Base-by-base conservation (phyloP, 2,113 vertebrate genomes). In the Neotoma lepida region DNA sequence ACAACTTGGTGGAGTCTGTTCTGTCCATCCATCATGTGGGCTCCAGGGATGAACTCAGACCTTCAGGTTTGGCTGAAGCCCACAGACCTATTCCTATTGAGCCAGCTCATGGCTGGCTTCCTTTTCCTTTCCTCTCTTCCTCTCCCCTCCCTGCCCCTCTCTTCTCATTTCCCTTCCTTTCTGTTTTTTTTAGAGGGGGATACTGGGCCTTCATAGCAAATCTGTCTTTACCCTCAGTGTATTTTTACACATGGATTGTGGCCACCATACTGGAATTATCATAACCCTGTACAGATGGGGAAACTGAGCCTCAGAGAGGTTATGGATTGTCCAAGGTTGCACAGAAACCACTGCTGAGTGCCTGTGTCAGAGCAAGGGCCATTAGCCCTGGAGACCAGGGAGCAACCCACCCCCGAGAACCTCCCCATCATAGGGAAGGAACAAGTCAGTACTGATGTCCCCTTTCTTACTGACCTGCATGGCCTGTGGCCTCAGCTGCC, bases 331-430 rank as follows among this genome's bases (percentile, higher is more conserved):
- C 54, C 12, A 0, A 9, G 61, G 78, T 30, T 9, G 0, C 49
- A 6, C 1, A 12, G 0, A 0, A 4, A 63, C n/a, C 35, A 12
- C 8, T 0, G 0, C 41, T 20, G 9, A 9, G 63, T 14, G 22
- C 33, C 35, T 58, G 58, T 26, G 41, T 9, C 63, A 4, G 46
- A 35, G 6, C 49, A 71, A 22, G 70, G 63, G 0, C 2, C 14
- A 58, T 39, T 35, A 24, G 1, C 28, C 44, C 56, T 2, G 24
- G 1, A 10, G 22, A 70, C 17, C 54, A 63, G 46, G 44, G n/a
- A 58, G 51, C 10, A 56, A n/a, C 24, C 13, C 46, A 5, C 13
- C 49, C 30, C 56, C 49, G n/a, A 20, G 8, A 9, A 35, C 33
- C 2, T 66, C 26, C 39, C 68, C 9, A 24, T n/a, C n/a, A 66